phyloP scores from a whole-genome alignment of 1,140 invertebrate genomes.

The Drosophila albomicans region DNA sequence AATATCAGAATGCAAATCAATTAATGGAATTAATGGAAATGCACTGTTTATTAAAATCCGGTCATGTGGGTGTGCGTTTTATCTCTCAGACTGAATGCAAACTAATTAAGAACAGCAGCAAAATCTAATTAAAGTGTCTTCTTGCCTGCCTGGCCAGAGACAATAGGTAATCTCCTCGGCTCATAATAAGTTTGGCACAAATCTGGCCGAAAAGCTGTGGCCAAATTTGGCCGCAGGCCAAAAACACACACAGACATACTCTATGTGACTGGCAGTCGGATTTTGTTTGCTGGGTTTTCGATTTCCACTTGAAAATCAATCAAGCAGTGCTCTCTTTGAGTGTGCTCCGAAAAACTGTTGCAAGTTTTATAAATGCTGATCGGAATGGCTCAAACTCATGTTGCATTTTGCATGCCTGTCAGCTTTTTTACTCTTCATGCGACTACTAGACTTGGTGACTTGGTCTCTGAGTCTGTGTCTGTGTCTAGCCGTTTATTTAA shows the following conservation, averaged over 20 bases:
- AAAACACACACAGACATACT: not conserved
- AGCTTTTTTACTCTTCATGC: constrained; percentile 18
- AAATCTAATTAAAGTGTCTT: constrained; percentile 57
- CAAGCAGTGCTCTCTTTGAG: constrained; percentile 17
- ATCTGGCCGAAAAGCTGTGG: constrained; percentile 35
- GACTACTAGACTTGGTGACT: not conserved
- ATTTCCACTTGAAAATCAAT: constrained; percentile 62
- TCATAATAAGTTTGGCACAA: constrained; percentile 20
- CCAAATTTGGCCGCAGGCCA: constrained; percentile 4
- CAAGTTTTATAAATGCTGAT: constrained; percentile 65
- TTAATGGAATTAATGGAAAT: constrained; percentile 54
- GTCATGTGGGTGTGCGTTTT: constrained; percentile 8
- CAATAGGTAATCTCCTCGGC: not conserved
- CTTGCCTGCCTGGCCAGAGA: not conserved
- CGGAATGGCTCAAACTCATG: constrained; percentile 39
- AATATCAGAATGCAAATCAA: constrained; percentile 34
- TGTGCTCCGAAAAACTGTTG: constrained; percentile 38
- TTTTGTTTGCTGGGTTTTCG: not conserved
- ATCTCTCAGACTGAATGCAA: constrained; percentile 19
- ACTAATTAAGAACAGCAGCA: constrained; percentile 55
- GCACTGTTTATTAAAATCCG: constrained; percentile 37
- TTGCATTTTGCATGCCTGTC: constrained; percentile 61
- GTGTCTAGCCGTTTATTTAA: constrained; percentile 75
- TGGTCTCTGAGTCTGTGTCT: not conserved
- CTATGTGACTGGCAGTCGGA: not conserved